Evolutionary conservation across 2,797 vertebrate species (phyloP).

Genomic region (Amazona finschi): DNA sequence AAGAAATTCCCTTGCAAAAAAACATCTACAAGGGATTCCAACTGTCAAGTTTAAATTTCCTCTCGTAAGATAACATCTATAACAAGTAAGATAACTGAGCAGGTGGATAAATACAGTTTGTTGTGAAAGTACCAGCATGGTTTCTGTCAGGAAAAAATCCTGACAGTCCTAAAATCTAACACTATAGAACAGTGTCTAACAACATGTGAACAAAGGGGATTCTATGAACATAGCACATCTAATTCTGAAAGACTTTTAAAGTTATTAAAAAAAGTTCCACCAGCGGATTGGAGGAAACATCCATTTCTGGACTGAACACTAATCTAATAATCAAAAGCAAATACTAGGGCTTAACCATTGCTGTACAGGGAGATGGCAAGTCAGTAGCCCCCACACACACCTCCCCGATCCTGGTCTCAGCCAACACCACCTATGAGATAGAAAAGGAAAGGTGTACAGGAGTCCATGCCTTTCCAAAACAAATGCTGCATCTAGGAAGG

Average conservation of each 20-base stretch:
- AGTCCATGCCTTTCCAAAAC: neutral
- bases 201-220: neutral
- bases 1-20: neutral
- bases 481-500: neutral
- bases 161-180: neutral
- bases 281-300: neutral
- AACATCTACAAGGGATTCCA: neutral
- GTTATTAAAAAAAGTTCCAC: neutral
- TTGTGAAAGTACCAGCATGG: neutral
- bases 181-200: fast-evolving
- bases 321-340: neutral
- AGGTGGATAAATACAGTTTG: neutral
- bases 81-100: neutral
- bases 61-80: neutral
- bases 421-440: neutral
- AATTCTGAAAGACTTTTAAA: neutral
- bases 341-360: neutral
- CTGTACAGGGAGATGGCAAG: neutral
- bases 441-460: neutral
- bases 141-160: neutral
- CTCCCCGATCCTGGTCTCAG: fast-evolving
- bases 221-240: fast-evolving
- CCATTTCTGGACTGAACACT: neutral
- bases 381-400: neutral
- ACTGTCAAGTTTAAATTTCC: neutral